These are phyloP conservation scores for Eleginops maclovinus DNA, from an alignment of 2,113 vertebrate species.

Conservation along the genomic window DNA sequence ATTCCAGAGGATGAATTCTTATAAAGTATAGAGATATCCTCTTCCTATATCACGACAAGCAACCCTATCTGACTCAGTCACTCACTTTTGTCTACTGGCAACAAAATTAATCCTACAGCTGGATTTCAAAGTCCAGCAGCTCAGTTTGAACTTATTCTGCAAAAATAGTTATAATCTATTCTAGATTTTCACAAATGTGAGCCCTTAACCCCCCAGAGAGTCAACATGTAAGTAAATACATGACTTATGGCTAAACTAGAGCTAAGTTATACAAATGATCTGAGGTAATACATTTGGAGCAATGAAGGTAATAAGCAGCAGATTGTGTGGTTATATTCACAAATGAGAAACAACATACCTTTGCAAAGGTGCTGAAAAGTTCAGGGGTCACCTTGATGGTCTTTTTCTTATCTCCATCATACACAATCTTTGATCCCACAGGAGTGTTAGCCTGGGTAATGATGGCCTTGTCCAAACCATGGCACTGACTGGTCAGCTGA, in stretches of 20 bases:
- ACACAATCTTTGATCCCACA: slow-evolving; percentile 74
- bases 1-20: background rate
- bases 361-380: slow-evolving; percentile 77
- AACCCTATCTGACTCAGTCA: no score
- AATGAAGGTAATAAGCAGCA: background rate
- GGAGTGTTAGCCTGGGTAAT: slow-evolving; percentile 82
- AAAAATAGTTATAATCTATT: no score
- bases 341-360: slow-evolving; percentile 63
- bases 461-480: slow-evolving; percentile 73
- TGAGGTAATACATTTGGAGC: background rate
- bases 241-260: background rate
- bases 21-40: no score
- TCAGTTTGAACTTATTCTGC: no score
- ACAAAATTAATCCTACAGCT: no score
- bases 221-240: background rate
- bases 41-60: no score
- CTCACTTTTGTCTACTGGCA: no score
- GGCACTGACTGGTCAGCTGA: slow-evolving; percentile 69
- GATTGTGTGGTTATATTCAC: background rate
- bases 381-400: slow-evolving; percentile 69
- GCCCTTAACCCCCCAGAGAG: background rate
- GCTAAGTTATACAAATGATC: background rate
- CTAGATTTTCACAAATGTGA: background rate
- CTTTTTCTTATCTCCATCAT: slow-evolving; percentile 80
- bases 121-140: no score